Percentiles rank a stretch among this genome's conserved stretches.
These are phyloP conservation scores for Saturnia pavonia DNA, from an alignment of 2,888 invertebrate genomes.

Conservation along the genomic window DNA sequence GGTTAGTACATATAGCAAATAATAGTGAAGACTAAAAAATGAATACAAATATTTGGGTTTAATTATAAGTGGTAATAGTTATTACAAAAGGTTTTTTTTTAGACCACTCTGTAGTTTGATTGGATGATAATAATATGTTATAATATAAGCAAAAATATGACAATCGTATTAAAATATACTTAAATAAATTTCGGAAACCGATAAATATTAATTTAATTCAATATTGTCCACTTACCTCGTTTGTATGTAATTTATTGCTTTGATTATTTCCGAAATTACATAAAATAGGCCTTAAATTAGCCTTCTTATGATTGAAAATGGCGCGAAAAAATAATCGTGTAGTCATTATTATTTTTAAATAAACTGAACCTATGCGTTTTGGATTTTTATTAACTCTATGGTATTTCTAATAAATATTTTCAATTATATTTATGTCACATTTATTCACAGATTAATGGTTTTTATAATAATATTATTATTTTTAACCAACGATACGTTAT, in stretches of 20 bases:
- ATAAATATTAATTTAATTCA: background rate
- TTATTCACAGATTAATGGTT: background rate
- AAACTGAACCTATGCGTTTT: background rate
- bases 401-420: background rate
- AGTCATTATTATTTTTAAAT: slow-evolving; percentile 42
- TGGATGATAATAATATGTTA: too few relatives aligned
- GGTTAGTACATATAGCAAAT: too few relatives aligned
- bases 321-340: slow-evolving; percentile 43
- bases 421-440: background rate
- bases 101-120: too few relatives aligned
- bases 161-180: too few relatives aligned
- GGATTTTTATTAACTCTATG: background rate
- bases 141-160: too few relatives aligned
- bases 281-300: slow-evolving; percentile 31
- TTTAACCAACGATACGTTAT: background rate
- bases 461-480: background rate
- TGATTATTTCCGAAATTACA: slow-evolving; percentile 31
- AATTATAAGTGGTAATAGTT: too few relatives aligned
- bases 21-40: too few relatives aligned
- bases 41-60: too few relatives aligned
- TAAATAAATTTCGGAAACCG: background rate
- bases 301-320: slow-evolving; percentile 40
- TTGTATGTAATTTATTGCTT: slow-evolving; percentile 43
- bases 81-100: too few relatives aligned
- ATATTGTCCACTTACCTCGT: slow-evolving; percentile 41